Conservation (phyloP, 2,888 invertebrate genomes). For the Scaptomyza tumidula region DNA sequence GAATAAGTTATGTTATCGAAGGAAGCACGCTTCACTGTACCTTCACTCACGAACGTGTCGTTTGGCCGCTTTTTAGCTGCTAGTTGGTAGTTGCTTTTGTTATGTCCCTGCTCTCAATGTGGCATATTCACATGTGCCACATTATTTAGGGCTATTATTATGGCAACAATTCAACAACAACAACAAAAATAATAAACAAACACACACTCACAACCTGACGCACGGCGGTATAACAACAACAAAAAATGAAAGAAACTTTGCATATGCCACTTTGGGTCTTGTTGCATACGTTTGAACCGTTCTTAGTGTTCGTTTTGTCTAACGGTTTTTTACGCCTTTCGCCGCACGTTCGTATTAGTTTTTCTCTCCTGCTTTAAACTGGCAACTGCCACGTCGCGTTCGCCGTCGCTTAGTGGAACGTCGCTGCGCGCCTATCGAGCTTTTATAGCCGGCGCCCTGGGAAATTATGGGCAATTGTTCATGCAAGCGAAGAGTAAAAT, state of each 20-base stretch:
- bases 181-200: constrained; percentile 24
- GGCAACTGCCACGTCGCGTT: constrained; percentile 48
- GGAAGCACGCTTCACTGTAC: constrained; percentile 17
- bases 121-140: constrained; percentile 39
- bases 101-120: constrained; percentile 10
- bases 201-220: constrained; percentile 8
- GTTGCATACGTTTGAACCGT: constrained; percentile 21
- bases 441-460: constrained; percentile 56
- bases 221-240: not conserved
- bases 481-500: constrained; percentile 14
- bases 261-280: constrained; percentile 16
- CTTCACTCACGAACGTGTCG: constrained; percentile 28
- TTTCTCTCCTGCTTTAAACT: not conserved
- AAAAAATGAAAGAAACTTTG: constrained; percentile 1
- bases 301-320: constrained; percentile 4
- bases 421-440: constrained; percentile 32
- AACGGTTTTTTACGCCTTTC: constrained; percentile 32
- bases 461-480: constrained; percentile 37
- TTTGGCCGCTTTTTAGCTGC: not conserved
- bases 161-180: constrained; percentile 19
- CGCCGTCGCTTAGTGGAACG: constrained; percentile 53
- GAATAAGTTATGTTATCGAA: not conserved
- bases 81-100: not conserved
- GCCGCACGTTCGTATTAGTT: constrained; percentile 14
- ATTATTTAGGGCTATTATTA: constrained; percentile 36